Conservation (phyloP, 2,113 vertebrate genomes). For the Pedetes capensis region DNA sequence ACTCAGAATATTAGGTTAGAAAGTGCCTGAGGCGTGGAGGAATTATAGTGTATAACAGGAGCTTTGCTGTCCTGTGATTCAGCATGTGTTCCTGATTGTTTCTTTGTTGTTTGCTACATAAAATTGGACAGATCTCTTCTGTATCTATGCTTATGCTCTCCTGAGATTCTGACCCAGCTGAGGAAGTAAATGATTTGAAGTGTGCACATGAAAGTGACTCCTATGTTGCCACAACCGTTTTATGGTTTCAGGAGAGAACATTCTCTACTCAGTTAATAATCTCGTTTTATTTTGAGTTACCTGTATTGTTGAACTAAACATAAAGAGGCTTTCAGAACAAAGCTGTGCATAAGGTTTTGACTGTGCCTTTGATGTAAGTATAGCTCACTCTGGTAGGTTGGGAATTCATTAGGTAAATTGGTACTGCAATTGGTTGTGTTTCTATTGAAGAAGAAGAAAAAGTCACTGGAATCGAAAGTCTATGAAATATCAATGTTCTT, state of each 20-base stretch:
- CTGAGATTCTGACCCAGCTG: background rate
- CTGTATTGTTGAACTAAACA: background rate
- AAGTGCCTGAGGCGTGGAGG: background rate
- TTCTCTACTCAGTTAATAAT: slow-evolving; percentile 34
- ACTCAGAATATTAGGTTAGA: slow-evolving; percentile 28
- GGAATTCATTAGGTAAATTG: slow-evolving; percentile 32
- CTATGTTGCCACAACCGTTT: slow-evolving; percentile 7
- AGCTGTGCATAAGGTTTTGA: background rate
- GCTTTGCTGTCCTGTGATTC: slow-evolving; percentile 44
- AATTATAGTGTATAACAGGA: background rate
- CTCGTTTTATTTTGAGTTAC: slow-evolving; percentile 23
- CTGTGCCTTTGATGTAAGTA: background rate
- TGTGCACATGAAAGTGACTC: slow-evolving; percentile 15
- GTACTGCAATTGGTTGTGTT: background rate
- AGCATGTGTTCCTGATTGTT: slow-evolving; percentile 12
- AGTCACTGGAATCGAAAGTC: background rate
- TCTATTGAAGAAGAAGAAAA: slow-evolving; percentile 6
- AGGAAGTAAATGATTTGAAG: slow-evolving; percentile 30
- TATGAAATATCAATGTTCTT: background rate
- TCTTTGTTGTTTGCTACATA: slow-evolving; percentile 58
- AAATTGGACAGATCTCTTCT: slow-evolving; percentile 45
- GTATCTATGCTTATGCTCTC: background rate
- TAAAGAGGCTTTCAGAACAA: slow-evolving; percentile 23
- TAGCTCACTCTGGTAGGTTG: background rate
- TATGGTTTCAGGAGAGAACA: slow-evolving; percentile 12